Evolutionary conservation across 2,113 vertebrate species (phyloP).

Genomic region (Calyptommatus sinebrachiatus): DNA sequence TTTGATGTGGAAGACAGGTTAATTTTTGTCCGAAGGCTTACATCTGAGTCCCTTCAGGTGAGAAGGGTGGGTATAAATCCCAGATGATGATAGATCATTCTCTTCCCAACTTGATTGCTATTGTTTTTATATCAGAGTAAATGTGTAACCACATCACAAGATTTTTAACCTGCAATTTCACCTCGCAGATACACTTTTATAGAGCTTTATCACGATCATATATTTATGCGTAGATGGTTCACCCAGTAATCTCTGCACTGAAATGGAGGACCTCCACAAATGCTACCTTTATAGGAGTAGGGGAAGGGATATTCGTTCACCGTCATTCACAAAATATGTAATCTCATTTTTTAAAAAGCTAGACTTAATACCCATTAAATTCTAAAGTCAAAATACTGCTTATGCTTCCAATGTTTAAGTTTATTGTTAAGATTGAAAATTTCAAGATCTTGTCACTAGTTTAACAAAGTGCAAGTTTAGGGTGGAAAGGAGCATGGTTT

Average conservation of each 20-base stretch:
- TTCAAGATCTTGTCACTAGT: not conserved
- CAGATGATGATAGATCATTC: not conserved
- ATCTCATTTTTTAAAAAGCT: not conserved
- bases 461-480: not conserved
- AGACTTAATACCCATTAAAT: not conserved
- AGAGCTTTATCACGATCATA: not conserved
- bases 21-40: too few species aligned
- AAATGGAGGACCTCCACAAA: not conserved
- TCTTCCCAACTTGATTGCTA: not conserved
- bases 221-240: not conserved
- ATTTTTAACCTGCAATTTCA: not conserved
- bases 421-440: not conserved
- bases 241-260: not conserved
- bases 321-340: not conserved
- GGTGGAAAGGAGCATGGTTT: not conserved
- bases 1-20: too few species aligned
- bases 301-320: not conserved
- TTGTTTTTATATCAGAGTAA: not conserved
- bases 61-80: too few species aligned
- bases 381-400: not conserved
- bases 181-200: not conserved
- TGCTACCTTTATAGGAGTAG: not conserved
- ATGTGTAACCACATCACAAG: not conserved
- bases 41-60: too few species aligned
- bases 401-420: not conserved